Percentiles rank a stretch among this genome's conserved stretches.
phyloP scores from a whole-genome alignment of 2,113 vertebrate species.

The Mobula birostris region DNA sequence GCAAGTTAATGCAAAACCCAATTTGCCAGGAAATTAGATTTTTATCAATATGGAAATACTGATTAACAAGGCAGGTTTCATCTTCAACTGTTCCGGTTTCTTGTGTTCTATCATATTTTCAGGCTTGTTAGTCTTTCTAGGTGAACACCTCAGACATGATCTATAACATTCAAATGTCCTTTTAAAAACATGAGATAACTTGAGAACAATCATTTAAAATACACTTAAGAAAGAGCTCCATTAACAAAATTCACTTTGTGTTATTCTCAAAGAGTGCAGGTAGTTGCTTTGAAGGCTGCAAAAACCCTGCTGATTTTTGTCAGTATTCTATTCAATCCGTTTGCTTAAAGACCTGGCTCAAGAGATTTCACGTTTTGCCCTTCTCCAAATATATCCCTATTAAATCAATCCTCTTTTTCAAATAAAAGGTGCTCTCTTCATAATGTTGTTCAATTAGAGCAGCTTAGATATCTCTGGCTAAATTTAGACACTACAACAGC shows the following conservation, averaged over 20 bases:
- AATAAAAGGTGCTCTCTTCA: not conserved
- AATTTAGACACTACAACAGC: not conserved
- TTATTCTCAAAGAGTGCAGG: not conserved
- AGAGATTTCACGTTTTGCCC: not conserved
- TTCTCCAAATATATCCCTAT: not conserved
- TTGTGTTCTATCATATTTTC: no score
- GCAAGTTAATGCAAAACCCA: not conserved
- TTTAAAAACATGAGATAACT: not conserved
- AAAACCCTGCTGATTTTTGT: not conserved
- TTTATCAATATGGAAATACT: not conserved
- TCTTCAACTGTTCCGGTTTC: not conserved
- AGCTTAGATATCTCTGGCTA: not conserved
- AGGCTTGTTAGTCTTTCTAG: not conserved
- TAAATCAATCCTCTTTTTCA: not conserved
- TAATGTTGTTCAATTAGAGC: not conserved
- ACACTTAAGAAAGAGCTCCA: not conserved
- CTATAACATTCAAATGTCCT: not conserved
- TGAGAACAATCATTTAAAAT: not conserved
- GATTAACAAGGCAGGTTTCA: conserved; percentile 12
- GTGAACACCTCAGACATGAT: not conserved
- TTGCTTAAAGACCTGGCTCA: not conserved
- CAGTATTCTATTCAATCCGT: not conserved
- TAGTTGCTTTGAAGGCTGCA: not conserved
- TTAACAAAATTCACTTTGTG: not conserved
- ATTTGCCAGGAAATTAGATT: conserved; percentile 15